A percentile compares a stretch with the other conserved stretches of the same genome.
Conservation (phyloP, 2,888 invertebrate genomes). For the Patella depressa region DNA sequence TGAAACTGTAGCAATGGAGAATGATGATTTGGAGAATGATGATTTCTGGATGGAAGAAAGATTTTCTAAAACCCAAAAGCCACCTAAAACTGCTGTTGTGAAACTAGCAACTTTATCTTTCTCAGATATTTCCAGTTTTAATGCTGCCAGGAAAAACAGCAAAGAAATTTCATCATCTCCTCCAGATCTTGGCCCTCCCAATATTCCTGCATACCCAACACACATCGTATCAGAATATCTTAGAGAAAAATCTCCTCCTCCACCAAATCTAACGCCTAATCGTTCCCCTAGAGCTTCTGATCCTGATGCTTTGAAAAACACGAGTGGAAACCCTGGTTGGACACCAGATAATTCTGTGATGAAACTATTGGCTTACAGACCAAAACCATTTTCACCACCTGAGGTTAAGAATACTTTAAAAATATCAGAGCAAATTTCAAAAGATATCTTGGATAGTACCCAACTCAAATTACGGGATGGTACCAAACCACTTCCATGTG, state of each 20-base stretch:
- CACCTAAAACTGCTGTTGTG: conserved; percentile 44
- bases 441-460: background rate
- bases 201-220: conserved; percentile 21
- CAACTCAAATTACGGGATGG: background rate
- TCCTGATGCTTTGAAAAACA: background rate
- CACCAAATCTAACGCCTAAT: conserved; percentile 39
- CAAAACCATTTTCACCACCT: background rate
- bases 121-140: conserved; percentile 36
- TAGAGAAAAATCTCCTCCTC: conserved; percentile 15
- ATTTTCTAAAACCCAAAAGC: background rate
- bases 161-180: conserved; percentile 30
- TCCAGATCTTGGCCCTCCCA: conserved; percentile 50
- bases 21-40: background rate
- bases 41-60: conserved; percentile 11
- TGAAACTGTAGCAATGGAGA: background rate
- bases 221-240: background rate
- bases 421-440: background rate
- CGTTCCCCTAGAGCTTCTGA: conserved; percentile 35
- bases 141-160: conserved; percentile 8
- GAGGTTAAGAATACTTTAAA: background rate
- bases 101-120: conserved; percentile 41
- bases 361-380: background rate
- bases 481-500: background rate
- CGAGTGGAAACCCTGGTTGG: background rate
- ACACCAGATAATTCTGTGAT: background rate